phyloP scores from a whole-genome alignment of 2,113 vertebrate genomes.

The Zeus faber region DNA sequence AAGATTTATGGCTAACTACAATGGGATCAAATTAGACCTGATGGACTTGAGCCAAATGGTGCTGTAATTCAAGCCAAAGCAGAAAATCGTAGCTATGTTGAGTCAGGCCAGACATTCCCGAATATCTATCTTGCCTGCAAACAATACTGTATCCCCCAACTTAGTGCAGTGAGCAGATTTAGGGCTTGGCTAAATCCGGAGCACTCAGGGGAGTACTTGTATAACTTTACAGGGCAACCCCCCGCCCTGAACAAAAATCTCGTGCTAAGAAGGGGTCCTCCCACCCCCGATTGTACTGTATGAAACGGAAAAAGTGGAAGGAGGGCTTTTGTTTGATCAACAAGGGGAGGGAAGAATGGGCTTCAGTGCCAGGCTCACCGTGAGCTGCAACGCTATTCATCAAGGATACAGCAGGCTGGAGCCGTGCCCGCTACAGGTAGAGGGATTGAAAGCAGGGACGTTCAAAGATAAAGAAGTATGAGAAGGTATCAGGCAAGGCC shows the following conservation, averaged over 20 bases:
- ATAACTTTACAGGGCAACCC: slow-evolving; percentile 28
- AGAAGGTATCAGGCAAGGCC: not conserved
- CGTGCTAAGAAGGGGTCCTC: slow-evolving; percentile 14
- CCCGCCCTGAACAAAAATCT: slow-evolving; percentile 37
- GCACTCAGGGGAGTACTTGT: slow-evolving; percentile 10
- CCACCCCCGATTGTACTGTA: slow-evolving; percentile 31
- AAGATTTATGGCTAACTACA: no score
- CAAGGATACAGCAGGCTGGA: slow-evolving; percentile 6
- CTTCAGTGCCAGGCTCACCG: not conserved
- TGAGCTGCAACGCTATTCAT: slow-evolving; percentile 7
- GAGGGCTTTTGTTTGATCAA: slow-evolving; percentile 27
- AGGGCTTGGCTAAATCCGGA: slow-evolving; percentile 23
- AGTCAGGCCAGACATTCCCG: slow-evolving; percentile 10
- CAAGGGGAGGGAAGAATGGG: slow-evolving; percentile 2
- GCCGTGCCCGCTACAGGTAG: slow-evolving; percentile 21
- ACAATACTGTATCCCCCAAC: not conserved
- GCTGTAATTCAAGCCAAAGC: not conserved
- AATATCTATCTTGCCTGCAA: not conserved
- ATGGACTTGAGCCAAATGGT: no score
- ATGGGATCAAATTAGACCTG: no score
- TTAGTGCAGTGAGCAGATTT: slow-evolving; percentile 16
- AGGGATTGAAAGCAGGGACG: slow-evolving; percentile 2
- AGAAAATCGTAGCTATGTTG: not conserved
- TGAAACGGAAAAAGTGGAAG: slow-evolving; percentile 38
- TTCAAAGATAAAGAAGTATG: not conserved